Base-by-base conservation (phyloP, 2,888 invertebrate species). In the Mamestra brassicae region DNA sequence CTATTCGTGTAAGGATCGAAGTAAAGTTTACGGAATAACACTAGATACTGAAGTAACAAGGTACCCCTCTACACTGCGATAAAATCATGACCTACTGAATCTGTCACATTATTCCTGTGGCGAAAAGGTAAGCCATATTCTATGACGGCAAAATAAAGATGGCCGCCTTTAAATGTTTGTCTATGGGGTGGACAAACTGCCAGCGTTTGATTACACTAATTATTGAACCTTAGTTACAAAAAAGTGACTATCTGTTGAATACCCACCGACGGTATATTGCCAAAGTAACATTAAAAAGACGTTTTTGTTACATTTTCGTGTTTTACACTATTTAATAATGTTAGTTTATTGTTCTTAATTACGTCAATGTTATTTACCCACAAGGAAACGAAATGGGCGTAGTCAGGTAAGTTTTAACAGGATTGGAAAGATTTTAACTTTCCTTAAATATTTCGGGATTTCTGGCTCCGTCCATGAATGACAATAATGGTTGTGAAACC, bases 251-350 rank as follows among this genome's bases (percentile, higher is more conserved):
- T 58, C 57, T 78, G 17, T 76, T 69, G 38, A 77, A 79, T 78
- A 85, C 89, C 89, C 89, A 89, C 89, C 89, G 89, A 89, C 69
- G 85, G 87, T 85, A 74, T 81, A 78, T 76, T 85, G 75, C 87
- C 87, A 81, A 72, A 78, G 60, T 69, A 74, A 78, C 55, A 76
- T 70, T 55, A 67, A 66, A 83, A 86, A 86, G 88, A 88, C 85
- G 78, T 76, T 72, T 74, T 74, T 47, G 57, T 74, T 79, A 79
- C 71, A 79, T 75, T 81, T 81, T 73, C 71, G 63, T 84, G 61
- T 74, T 76, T 61, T 61, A 38, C 61, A 71, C 63, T n/a, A 38
- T 62, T 52, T 70, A 50, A 60, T 68, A 5, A 5, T 66, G 13
- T 67, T 78, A 63, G 34, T 70, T 26, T 71, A 58, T 63, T 80